These are phyloP conservation scores for Petrolisthes cinctipes DNA, from an alignment of 2,888 invertebrate genomes.

Conservation along the genomic window DNA sequence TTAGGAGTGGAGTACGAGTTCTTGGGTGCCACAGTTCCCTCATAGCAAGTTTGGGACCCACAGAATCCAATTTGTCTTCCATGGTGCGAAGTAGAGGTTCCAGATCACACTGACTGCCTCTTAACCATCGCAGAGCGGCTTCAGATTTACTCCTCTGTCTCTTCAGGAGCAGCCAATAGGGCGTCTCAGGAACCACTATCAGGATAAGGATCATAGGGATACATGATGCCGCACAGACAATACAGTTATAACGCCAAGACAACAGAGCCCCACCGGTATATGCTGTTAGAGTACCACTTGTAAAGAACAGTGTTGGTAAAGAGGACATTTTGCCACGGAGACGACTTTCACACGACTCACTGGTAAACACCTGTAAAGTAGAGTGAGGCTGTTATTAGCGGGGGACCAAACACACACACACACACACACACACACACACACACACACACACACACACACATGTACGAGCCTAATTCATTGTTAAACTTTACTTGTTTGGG, in stretches of 20 bases:
- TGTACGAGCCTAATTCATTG: too few relatives aligned
- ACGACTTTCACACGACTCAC: slow-evolving; percentile 10
- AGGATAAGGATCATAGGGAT: not conserved
- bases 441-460: too few relatives aligned
- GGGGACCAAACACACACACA: too few relatives aligned
- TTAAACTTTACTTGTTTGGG: too few relatives aligned
- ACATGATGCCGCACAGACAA: too few relatives aligned
- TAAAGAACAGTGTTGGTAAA: slow-evolving; percentile 13
- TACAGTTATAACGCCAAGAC: slow-evolving; percentile 7
- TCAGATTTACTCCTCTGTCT: not conserved
- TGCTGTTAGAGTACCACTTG: not conserved
- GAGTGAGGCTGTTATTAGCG: not conserved
- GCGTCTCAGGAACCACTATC: not conserved
- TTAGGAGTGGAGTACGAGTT: not conserved
- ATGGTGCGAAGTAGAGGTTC: not conserved
- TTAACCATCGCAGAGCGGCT: not conserved
- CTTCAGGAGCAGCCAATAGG: slow-evolving; percentile 20
- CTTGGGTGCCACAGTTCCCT: slow-evolving; percentile 6
- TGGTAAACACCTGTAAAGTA: slow-evolving; percentile 6
- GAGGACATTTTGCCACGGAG: slow-evolving; percentile 12
- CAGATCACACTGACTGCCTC: not conserved
- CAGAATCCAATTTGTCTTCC: slow-evolving; percentile 1
- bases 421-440: too few relatives aligned
- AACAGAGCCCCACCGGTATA: not conserved
- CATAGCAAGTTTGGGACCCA: not conserved